A percentile compares a stretch with the other conserved stretches of the same genome.
Conservation (phyloP, 2,888 invertebrate genomes). For the Callyntrura guangdongensis region DNA sequence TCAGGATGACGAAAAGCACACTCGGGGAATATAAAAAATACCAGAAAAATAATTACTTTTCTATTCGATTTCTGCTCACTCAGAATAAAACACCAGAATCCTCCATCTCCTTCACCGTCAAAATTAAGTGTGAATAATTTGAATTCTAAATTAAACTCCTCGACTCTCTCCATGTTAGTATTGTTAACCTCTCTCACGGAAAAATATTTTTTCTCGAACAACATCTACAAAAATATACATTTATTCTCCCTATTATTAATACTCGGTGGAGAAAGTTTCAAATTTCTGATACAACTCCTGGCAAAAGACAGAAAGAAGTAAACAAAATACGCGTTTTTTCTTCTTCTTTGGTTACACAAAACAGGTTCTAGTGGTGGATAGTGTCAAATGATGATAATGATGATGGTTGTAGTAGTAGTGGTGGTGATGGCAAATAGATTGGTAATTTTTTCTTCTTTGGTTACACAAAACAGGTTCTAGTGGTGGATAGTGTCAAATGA, state of each 20-base stretch:
- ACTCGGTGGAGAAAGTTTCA: not conserved
- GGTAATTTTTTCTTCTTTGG: too few relatives aligned
- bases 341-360: too few relatives aligned
- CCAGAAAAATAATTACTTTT: constrained; percentile 55
- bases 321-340: too few relatives aligned
- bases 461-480: too few relatives aligned
- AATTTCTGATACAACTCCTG: not conserved
- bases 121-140: constrained; percentile 73
- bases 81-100: constrained; percentile 19
- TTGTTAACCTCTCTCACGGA: not conserved
- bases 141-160: constrained; percentile 48
- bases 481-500: too few relatives aligned
- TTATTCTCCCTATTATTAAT: not conserved
- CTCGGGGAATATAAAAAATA: too few relatives aligned
- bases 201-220: not conserved
- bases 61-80: not conserved
- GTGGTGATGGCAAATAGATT: constrained; percentile 28
- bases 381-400: too few relatives aligned
- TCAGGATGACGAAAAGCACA: constrained; percentile 3
- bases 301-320: constrained; percentile 14
- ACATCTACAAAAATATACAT: not conserved
- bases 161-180: too few relatives aligned
- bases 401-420: too few relatives aligned
- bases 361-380: too few relatives aligned
- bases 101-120: constrained; percentile 48